phyloP scores from a whole-genome alignment of 2,113 vertebrate genomes.

The Proteles cristata region DNA sequence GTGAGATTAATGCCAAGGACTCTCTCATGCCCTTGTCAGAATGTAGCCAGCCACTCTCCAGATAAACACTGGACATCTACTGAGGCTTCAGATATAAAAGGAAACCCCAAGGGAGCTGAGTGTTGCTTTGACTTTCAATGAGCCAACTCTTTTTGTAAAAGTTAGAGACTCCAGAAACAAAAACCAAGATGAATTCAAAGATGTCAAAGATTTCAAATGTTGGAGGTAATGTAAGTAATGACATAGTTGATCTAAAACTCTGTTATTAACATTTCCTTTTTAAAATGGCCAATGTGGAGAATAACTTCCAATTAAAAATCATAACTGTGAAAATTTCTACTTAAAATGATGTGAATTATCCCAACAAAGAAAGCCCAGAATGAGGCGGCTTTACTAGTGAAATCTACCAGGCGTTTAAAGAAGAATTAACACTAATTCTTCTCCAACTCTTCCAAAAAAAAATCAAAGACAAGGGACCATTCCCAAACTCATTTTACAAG shows the following conservation, averaged over 20 bases:
- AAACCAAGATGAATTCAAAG: not conserved
- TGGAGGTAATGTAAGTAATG: not conserved
- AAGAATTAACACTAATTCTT: not conserved
- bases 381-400: not conserved
- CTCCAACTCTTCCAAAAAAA: not conserved
- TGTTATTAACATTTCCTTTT: not conserved
- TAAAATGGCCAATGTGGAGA: not conserved
- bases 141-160: not conserved
- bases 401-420: not conserved
- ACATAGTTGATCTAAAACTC: conserved; percentile 1
- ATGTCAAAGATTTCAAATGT: not conserved
- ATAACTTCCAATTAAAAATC: not conserved
- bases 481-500: not conserved
- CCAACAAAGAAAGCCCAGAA: not conserved
- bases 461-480: not conserved
- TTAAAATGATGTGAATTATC: not conserved
- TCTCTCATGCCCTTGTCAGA: not conserved
- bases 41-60: not conserved
- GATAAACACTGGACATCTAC: not conserved
- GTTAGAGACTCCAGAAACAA: conserved; percentile 2
- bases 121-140: conserved; percentile 8
- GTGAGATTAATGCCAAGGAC: not conserved
- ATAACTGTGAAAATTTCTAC: conserved; percentile 22
- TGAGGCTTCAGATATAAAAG: not conserved
- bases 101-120: not conserved